phyloP scores from a whole-genome alignment of 2,797 vertebrate species.

The Botia almorhae region DNA sequence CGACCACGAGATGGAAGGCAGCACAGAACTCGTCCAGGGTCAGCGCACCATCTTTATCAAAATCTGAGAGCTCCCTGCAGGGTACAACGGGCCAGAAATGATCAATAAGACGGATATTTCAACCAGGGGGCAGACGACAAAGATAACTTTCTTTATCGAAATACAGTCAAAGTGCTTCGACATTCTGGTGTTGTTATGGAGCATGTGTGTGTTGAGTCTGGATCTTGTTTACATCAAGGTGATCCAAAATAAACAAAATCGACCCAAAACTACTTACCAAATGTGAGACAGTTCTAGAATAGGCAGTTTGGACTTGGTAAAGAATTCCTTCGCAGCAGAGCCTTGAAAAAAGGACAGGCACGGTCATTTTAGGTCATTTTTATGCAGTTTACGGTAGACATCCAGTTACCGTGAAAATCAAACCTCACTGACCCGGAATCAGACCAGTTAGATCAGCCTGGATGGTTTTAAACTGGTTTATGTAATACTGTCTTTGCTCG shows the following conservation, averaged over 20 bases:
- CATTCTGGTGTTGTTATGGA: not conserved
- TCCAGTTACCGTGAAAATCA: not conserved
- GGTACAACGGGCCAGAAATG: slow-evolving; percentile 47
- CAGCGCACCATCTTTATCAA: slow-evolving; percentile 97
- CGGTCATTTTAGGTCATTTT: not conserved
- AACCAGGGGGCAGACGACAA: not conserved
- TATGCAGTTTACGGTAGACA: not conserved
- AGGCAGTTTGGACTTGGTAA: slow-evolving; percentile 98
- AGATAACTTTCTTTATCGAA: not conserved
- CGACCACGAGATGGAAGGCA: slow-evolving; percentile 97
- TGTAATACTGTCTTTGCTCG: slow-evolving; percentile 99
- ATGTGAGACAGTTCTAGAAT: slow-evolving; percentile 99
- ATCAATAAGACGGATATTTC: slow-evolving; percentile 8
- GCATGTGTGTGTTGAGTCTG: not conserved
- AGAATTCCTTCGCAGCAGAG: slow-evolving; percentile 99
- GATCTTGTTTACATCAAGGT: slow-evolving; percentile 28
- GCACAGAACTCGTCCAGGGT: slow-evolving; percentile 98
- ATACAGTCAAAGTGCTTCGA: not conserved
- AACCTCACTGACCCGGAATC: slow-evolving; percentile 88
- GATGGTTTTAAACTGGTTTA: slow-evolving; percentile 99
- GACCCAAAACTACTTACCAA: slow-evolving; percentile 85
- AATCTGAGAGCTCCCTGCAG: slow-evolving; percentile 97
- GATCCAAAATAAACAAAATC: slow-evolving; percentile 14
- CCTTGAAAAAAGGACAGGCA: slow-evolving; percentile 75
- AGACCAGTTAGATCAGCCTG: slow-evolving; percentile 97